Evolutionary conservation across 2,113 vertebrate species (phyloP).

Genomic region (Galeopterus variegatus): DNA sequence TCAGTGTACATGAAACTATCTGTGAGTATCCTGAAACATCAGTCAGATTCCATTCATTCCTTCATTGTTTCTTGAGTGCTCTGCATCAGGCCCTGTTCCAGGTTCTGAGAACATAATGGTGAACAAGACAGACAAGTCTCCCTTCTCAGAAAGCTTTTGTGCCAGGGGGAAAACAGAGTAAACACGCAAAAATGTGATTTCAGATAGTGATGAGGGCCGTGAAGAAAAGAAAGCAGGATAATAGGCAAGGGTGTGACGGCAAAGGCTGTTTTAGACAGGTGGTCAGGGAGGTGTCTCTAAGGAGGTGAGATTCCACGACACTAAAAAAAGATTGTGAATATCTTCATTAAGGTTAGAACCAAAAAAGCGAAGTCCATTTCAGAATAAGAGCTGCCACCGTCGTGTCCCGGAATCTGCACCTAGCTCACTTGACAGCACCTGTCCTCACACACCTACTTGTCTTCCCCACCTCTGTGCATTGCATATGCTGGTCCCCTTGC

Average conservation of each 20-base stretch:
- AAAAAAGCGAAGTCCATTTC: not conserved
- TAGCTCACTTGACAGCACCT: not conserved
- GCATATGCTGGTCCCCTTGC: not conserved
- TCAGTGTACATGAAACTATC: not conserved
- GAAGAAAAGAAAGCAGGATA: not conserved
- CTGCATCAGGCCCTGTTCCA: not conserved
- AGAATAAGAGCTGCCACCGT: not conserved
- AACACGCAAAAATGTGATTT: not conserved
- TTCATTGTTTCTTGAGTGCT: not conserved
- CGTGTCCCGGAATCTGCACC: not conserved
- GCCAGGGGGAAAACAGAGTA: not conserved
- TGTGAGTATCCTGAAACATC: not conserved
- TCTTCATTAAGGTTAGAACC: not conserved
- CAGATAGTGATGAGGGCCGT: not conserved
- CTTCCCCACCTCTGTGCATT: not conserved
- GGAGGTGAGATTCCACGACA: not conserved
- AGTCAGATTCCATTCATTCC: not conserved
- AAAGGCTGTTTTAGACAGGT: not conserved
- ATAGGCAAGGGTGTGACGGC: not conserved
- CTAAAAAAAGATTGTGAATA: not conserved
- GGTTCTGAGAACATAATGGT: not conserved
- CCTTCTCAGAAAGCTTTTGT: not conserved
- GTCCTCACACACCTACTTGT: rapidly evolving
- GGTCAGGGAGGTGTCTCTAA: not conserved
- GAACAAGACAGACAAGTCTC: not conserved